Evolutionary conservation across 2,113 vertebrate genomes (phyloP).

Genomic region (Stictonetta naevosa): DNA sequence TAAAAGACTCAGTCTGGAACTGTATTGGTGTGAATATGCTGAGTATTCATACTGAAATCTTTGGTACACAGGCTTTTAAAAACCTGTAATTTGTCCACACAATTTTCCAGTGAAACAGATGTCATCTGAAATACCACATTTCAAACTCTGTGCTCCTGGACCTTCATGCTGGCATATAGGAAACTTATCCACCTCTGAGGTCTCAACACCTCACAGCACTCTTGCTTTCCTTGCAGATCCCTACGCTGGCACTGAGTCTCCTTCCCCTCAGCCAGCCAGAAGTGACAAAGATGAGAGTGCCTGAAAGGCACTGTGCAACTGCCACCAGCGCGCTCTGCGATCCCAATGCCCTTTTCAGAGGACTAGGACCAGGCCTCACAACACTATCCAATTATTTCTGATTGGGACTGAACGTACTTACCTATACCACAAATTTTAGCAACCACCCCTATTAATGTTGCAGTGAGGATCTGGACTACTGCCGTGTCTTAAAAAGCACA

Average conservation of each 20-base stretch:
- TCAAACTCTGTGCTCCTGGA: background rate
- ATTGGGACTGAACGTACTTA: background rate
- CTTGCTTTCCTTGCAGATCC: background rate
- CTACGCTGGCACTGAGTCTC: background rate
- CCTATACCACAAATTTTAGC: background rate
- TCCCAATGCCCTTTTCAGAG: background rate
- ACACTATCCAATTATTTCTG: background rate
- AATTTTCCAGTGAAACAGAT: constrained; percentile 1
- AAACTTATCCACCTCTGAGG: background rate
- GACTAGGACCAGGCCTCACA: background rate
- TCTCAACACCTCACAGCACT: background rate
- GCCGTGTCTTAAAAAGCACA: background rate
- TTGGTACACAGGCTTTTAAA: background rate
- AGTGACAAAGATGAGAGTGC: background rate
- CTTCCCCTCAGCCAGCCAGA: background rate
- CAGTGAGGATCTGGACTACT: background rate
- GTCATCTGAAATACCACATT: background rate
- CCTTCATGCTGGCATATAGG: background rate
- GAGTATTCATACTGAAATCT: background rate
- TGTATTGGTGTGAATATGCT: background rate
- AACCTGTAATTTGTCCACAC: background rate
- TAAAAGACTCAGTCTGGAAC: background rate
- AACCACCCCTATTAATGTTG: background rate
- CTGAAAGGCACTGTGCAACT: background rate
- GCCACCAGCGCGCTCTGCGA: background rate